Conservation (phyloP, 2,113 vertebrate genomes). For the Arothron firmamentum region DNA sequence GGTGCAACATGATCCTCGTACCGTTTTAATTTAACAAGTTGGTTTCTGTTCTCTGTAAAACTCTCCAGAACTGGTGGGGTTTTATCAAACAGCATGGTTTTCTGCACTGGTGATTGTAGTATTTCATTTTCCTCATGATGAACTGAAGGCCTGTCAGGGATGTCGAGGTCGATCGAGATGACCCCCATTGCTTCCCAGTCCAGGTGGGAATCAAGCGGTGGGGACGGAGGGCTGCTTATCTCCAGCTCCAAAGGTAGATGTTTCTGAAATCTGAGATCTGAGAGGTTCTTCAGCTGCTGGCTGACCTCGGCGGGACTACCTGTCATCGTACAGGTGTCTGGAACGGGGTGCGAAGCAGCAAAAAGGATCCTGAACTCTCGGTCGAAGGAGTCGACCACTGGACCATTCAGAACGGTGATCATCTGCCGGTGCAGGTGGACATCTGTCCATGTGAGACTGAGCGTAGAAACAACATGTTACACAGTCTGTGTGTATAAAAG, state of each 20-base stretch:
- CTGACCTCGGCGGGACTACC: not conserved
- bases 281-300: conserved; percentile 18
- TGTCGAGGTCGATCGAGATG: conserved; percentile 18
- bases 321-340: conserved; percentile 32
- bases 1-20: conserved; percentile 10
- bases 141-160: conserved; percentile 1
- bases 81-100: conserved; percentile 17
- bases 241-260: conserved; percentile 17
- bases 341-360: conserved; percentile 66
- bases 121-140: conserved; percentile 8
- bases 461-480: conserved; percentile 18
- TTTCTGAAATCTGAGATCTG: conserved; percentile 19
- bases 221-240: conserved; percentile 51
- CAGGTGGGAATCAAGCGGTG: conserved; percentile 39
- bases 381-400: conserved; percentile 69
- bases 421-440: conserved; percentile 78
- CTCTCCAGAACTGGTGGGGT: conserved; percentile 4
- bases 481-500: not conserved
- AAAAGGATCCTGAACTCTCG: conserved; percentile 75
- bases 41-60: conserved; percentile 16
- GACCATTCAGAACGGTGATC: conserved; percentile 68
- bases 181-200: conserved; percentile 77
- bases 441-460: conserved; percentile 76
- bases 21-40: conserved; percentile 27
- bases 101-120: conserved; percentile 14